Conservation (phyloP, 2,113 vertebrate species). For the Heteronetta atricapilla region DNA sequence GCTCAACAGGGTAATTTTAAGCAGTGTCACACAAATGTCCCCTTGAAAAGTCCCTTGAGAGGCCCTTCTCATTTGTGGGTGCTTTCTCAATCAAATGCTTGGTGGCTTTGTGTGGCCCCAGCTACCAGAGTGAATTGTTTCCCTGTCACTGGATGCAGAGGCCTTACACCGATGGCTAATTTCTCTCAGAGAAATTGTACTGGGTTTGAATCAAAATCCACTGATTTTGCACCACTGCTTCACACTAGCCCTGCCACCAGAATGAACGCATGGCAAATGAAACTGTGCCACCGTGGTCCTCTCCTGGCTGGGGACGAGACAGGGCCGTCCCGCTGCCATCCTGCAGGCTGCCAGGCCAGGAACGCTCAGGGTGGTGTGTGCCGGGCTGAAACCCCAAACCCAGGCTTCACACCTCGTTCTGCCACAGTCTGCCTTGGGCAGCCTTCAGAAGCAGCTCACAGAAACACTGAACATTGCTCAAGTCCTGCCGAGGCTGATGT, state of each 20-base stretch:
- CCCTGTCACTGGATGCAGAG: background rate
- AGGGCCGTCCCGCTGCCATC: background rate
- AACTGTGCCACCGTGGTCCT: rapidly evolving
- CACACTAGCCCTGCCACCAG: background rate
- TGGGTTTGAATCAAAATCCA: conserved; percentile 7
- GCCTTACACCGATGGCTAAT: background rate
- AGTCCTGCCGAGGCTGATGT: background rate
- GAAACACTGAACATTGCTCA: rapidly evolving
- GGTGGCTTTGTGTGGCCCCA: background rate
- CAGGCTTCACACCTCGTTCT: background rate
- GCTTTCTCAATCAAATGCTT: background rate
- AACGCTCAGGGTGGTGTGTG: background rate
- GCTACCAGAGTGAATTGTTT: background rate
- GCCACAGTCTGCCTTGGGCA: background rate
- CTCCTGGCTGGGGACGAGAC: background rate
- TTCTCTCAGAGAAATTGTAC: background rate
- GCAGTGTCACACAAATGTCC: background rate
- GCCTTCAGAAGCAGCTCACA: background rate
- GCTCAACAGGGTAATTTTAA: background rate
- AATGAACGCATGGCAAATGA: background rate
- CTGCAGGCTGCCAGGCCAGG: too few species aligned
- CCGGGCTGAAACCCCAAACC: background rate
- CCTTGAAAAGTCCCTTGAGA: background rate
- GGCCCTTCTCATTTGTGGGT: background rate
- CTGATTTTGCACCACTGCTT: conserved; percentile 10